Evolutionary conservation across 2,888 invertebrate species (phyloP).

Genomic region (Xestia c-nigrum): DNA sequence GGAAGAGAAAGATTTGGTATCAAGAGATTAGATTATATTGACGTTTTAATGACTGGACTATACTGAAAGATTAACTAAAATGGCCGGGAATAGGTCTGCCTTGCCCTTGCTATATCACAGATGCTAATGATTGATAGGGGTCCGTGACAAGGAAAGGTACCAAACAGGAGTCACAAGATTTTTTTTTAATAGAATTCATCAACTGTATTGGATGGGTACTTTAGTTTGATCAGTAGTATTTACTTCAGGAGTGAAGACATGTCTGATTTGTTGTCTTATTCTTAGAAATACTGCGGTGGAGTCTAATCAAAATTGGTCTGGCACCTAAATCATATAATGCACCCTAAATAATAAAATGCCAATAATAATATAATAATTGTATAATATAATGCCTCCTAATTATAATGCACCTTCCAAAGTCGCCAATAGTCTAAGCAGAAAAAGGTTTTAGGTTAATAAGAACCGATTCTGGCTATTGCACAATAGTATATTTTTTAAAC

Average conservation of each 20-base stretch:
- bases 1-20: conserved; percentile 15
- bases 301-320: too few relatives aligned
- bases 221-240: not conserved
- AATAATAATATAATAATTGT: too few relatives aligned
- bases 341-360: too few relatives aligned
- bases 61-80: not conserved
- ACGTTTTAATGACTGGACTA: not conserved
- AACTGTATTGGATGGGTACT: not conserved
- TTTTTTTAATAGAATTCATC: too few relatives aligned
- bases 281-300: too few relatives aligned
- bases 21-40: not conserved
- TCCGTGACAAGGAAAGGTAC: not conserved
- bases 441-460: not conserved
- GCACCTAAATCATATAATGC: too few relatives aligned
- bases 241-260: not conserved
- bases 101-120: not conserved
- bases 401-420: not conserved
- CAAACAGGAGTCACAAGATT: not conserved
- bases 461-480: not conserved
- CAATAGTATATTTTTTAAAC: not conserved
- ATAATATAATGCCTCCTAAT: too few relatives aligned
- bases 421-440: not conserved
- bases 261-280: too few relatives aligned
- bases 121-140: not conserved
- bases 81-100: not conserved